Conservation (phyloP, 2,888 invertebrate genomes). For the Eristalis pertinax region DNA sequence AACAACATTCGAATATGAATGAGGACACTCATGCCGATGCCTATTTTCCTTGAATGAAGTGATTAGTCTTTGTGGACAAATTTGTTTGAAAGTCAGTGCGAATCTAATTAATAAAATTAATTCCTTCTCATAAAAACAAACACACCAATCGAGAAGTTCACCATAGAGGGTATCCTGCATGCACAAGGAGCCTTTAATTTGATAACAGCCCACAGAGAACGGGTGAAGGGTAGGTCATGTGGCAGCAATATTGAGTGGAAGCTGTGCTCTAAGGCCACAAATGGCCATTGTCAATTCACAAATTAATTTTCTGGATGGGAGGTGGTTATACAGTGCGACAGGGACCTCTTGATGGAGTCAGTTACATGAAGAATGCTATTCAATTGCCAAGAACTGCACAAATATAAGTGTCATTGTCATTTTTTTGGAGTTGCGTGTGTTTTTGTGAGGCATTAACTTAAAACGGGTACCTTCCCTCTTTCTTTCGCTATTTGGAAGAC, state of each 20-base stretch:
- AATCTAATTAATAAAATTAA: not conserved
- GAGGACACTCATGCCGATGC: not conserved
- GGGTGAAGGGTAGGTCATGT: not conserved
- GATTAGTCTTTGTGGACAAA: not conserved
- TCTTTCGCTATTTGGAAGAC: too few species aligned
- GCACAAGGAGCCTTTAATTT: not conserved
- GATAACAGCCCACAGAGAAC: not conserved
- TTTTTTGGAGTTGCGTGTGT: too few species aligned
- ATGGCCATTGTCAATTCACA: not conserved
- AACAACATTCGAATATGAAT: constrained; percentile 41
- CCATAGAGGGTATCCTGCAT: not conserved
- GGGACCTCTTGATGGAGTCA: not conserved
- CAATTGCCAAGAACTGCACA: not conserved
- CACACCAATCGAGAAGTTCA: not conserved
- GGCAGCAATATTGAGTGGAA: not conserved
- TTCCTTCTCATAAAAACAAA: not conserved
- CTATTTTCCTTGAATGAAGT: not conserved
- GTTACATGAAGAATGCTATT: not conserved
- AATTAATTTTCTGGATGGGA: not conserved
- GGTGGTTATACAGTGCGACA: not conserved
- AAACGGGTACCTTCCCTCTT: too few species aligned
- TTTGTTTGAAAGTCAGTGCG: not conserved
- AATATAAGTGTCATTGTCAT: too few species aligned
- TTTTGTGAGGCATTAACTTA: too few species aligned
- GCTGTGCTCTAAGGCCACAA: not conserved